A percentile compares a stretch with the other conserved stretches of the same genome.
Conservation (phyloP, 64 coral and sea anemone species). For the Platygyra sinensis region DNA sequence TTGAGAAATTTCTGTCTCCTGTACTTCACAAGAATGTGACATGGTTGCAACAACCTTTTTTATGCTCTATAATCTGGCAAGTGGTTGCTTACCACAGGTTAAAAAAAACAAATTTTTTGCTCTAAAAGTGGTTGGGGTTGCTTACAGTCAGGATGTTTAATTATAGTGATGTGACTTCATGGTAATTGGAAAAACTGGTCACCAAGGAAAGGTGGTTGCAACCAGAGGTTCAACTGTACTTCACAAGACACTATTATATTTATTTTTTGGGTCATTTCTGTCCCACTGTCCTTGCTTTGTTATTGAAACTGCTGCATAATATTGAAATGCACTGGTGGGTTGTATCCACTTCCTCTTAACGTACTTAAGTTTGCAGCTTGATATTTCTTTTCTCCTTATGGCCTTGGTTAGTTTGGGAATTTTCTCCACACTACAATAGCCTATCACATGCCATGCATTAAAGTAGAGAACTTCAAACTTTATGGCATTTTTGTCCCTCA, state of each 20-base stretch:
- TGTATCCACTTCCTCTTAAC: not conserved
- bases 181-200: too few species aligned
- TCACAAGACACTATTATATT: not conserved
- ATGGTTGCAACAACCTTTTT: too few species aligned
- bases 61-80: too few species aligned
- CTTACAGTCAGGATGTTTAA: too few species aligned
- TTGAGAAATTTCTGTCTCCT: too few species aligned
- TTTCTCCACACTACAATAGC: not conserved
- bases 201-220: too few species aligned
- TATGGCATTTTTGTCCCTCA: slow-evolving; percentile 7
- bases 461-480: not conserved
- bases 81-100: too few species aligned
- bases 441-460: not conserved
- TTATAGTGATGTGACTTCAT: too few species aligned
- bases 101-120: too few species aligned
- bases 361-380: not conserved
- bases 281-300: not conserved
- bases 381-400: not conserved
- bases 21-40: too few species aligned
- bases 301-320: not conserved
- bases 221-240: too few species aligned
- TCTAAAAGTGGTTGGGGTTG: too few species aligned
- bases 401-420: not conserved
- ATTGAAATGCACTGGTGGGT: not conserved
- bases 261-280: slow-evolving; percentile 5